phyloP scores from a whole-genome alignment of 2,888 invertebrate species.

The Eristalis tenax region DNA sequence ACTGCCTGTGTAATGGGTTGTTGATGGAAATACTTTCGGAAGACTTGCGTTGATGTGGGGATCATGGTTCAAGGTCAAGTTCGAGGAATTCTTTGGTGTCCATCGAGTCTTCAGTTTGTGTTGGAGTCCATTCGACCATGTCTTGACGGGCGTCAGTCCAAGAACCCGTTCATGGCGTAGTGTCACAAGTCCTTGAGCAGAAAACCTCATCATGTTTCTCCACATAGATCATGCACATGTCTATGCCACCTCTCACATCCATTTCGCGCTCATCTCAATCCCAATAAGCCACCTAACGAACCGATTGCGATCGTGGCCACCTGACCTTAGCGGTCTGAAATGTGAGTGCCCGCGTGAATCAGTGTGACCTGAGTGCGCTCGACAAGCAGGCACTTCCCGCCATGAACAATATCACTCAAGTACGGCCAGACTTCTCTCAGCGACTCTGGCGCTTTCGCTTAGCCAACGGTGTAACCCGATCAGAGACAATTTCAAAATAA shows the following conservation, averaged over 20 bases:
- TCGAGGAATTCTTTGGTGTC: background rate
- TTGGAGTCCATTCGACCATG: background rate
- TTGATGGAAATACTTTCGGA: background rate
- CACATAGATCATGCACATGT: no score
- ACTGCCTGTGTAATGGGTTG: background rate
- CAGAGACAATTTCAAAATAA: slow-evolving; percentile 52
- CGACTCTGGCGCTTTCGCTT: slow-evolving; percentile 6
- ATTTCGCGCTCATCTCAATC: no score
- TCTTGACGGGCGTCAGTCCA: no score
- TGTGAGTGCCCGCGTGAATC: background rate
- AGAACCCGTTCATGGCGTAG: no score
- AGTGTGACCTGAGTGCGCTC: background rate
- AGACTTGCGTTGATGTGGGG: background rate
- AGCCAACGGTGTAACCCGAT: slow-evolving; percentile 48
- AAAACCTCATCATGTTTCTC: no score
- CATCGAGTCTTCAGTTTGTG: background rate
- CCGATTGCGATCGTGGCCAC: background rate
- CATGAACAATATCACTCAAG: background rate
- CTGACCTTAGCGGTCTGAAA: background rate
- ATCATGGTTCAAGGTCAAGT: background rate
- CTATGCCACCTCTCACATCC: no score
- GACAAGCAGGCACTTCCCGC: background rate
- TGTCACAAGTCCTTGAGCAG: no score
- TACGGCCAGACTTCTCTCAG: background rate
- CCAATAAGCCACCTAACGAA: background rate